These are phyloP conservation scores for Chaenocephalus aceratus DNA, from an alignment of 2,113 vertebrate species.

Conservation along the genomic window DNA sequence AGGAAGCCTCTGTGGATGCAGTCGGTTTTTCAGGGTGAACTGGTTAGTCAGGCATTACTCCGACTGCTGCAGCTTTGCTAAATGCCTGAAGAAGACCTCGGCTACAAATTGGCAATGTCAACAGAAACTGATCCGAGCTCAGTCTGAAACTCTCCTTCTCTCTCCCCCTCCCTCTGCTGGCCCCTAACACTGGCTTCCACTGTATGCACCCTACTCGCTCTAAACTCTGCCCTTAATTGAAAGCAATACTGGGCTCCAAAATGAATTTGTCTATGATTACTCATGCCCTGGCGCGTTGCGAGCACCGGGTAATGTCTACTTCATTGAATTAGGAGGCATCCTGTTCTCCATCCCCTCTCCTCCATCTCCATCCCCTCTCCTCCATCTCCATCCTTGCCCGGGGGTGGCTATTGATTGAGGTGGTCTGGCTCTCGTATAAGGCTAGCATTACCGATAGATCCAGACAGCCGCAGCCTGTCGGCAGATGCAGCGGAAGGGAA, in stretches of 20 bases:
- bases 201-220: constrained; percentile 59
- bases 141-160: constrained; percentile 10
- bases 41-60: constrained; percentile 2
- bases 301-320: constrained; percentile 81
- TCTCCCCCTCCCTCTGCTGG: constrained; percentile 17
- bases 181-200: constrained; percentile 37
- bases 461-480: constrained; percentile 28
- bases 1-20: background rate
- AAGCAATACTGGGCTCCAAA: constrained; percentile 91
- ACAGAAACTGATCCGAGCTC: constrained; percentile 42
- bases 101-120: constrained; percentile 38
- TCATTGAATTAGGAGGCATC: constrained; percentile 88
- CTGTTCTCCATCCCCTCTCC: constrained; percentile 75
- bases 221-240: constrained; percentile 89
- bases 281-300: constrained; percentile 85
- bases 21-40: constrained; percentile 14
- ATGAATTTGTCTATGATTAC: constrained; percentile 90
- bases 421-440: constrained; percentile 65
- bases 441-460: constrained; percentile 65
- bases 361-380: constrained; percentile 69
- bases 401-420: constrained; percentile 85
- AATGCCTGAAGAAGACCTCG: constrained; percentile 29
- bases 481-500: constrained; percentile 54
- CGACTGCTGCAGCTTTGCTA: background rate
- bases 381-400: constrained; percentile 78